These are phyloP conservation scores for Trichopria drosophilae DNA, from an alignment of 2,888 invertebrate species.

Conservation along the genomic window DNA sequence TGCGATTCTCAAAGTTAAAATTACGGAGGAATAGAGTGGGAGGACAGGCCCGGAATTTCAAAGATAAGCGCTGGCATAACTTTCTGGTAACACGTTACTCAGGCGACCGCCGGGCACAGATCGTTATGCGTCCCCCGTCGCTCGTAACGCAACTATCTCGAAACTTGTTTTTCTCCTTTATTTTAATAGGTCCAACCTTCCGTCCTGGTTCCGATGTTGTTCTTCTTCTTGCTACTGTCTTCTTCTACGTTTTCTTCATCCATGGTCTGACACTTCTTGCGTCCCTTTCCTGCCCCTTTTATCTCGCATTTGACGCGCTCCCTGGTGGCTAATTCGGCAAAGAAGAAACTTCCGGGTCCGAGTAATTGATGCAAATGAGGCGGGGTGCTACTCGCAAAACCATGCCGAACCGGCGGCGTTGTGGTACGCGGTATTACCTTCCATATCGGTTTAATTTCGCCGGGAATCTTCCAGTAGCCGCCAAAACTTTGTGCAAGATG, in stretches of 20 bases:
- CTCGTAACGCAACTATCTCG: constrained; percentile 56
- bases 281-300: constrained; percentile 41
- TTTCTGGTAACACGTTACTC: constrained; percentile 49
- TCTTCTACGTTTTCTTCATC: constrained; percentile 16
- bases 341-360: constrained; percentile 49
- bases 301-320: constrained; percentile 47
- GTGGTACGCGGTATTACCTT: constrained; percentile 13
- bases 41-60: constrained; percentile 48
- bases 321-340: constrained; percentile 51
- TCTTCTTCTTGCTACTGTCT: constrained; percentile 25
- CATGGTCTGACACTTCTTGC: constrained; percentile 2
- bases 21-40: constrained; percentile 37
- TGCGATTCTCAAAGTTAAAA: constrained; percentile 29
- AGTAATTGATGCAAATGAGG: constrained; percentile 56
- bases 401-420: constrained; percentile 29
- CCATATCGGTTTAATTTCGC: constrained; percentile 43
- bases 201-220: constrained; percentile 28
- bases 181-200: constrained; percentile 49
- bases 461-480: too few species aligned
- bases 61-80: constrained; percentile 54
- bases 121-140: constrained; percentile 56
- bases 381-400: constrained; percentile 26
- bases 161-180: constrained; percentile 55
- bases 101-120: constrained; percentile 43
- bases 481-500: too few species aligned